Percentiles rank a stretch among this genome's conserved stretches.
These are phyloP conservation scores for Crotalus viridis DNA, from an alignment of 2,113 vertebrate species.

Conservation along the genomic window DNA sequence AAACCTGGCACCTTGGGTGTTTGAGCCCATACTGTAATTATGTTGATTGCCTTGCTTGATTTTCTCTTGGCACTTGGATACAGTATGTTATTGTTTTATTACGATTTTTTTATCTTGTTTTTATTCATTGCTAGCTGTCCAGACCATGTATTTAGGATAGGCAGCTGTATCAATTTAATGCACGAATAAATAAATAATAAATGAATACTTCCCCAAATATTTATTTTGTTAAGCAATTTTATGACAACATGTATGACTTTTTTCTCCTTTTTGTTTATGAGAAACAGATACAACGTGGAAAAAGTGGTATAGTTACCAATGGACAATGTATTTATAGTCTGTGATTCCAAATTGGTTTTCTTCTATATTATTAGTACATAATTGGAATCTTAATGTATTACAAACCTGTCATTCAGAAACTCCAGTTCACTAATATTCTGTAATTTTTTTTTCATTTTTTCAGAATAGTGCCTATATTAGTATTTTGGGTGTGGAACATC, in stretches of 20 bases:
- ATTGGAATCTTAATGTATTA: not conserved
- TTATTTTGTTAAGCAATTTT: not conserved
- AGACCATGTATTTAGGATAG: not conserved
- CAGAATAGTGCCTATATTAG: not conserved
- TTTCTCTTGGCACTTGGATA: not conserved
- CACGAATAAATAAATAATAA: not conserved
- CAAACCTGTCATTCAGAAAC: not conserved
- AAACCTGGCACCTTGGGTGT: not conserved
- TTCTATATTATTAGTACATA: not conserved
- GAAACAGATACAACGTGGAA: not conserved
- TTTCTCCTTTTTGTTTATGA: not conserved
- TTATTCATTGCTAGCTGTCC: not conserved
- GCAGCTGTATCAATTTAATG: not conserved
- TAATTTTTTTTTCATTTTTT: not conserved
- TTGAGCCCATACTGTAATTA: not conserved
- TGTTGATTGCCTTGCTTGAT: not conserved
- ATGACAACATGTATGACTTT: not conserved
- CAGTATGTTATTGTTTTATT: not conserved
- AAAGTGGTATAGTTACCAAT: not conserved
- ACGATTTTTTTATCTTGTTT: not conserved
- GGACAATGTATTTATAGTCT: not conserved
- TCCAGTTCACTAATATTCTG: not conserved
- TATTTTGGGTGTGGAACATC: not conserved
- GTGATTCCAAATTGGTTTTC: not conserved
- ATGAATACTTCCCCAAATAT: not conserved